Percentiles rank a stretch among this genome's conserved stretches.
These are phyloP conservation scores for Upupa epops DNA, from an alignment of 2,113 vertebrate genomes.

Conservation along the genomic window DNA sequence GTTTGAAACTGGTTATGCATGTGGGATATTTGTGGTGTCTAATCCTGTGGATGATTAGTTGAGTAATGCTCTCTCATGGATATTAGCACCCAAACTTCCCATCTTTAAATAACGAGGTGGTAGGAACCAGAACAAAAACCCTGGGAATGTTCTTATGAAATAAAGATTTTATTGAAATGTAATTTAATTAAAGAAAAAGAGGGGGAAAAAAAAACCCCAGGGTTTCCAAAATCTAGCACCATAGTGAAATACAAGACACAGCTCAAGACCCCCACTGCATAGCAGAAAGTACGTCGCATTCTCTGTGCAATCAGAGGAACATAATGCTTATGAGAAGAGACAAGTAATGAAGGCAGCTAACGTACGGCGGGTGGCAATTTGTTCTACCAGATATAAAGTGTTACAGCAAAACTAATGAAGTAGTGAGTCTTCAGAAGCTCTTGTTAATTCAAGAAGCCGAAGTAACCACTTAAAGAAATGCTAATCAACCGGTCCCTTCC, in stretches of 20 bases:
- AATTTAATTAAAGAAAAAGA: background rate
- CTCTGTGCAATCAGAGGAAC: background rate
- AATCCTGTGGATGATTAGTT: background rate
- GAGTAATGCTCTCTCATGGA: background rate
- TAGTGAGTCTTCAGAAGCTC: background rate
- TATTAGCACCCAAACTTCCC: background rate
- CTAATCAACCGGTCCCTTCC: background rate
- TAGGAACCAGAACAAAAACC: background rate
- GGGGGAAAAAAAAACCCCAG: background rate
- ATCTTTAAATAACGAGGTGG: background rate
- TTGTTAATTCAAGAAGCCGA: background rate
- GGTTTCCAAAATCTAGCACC: background rate
- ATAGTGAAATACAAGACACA: background rate
- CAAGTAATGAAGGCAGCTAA: conserved; percentile 4
- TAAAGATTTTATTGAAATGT: background rate
- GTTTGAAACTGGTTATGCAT: background rate
- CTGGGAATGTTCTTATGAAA: background rate
- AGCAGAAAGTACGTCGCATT: background rate
- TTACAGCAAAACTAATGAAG: conserved; percentile 1
- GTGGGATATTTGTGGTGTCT: background rate
- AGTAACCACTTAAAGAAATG: background rate
- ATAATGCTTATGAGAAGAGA: background rate
- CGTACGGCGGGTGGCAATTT: background rate
- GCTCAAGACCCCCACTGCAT: background rate
- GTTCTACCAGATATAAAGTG: background rate